Evolutionary conservation across 1,140 invertebrate species (phyloP).

Genomic region (Drosophila tsacasi): DNA sequence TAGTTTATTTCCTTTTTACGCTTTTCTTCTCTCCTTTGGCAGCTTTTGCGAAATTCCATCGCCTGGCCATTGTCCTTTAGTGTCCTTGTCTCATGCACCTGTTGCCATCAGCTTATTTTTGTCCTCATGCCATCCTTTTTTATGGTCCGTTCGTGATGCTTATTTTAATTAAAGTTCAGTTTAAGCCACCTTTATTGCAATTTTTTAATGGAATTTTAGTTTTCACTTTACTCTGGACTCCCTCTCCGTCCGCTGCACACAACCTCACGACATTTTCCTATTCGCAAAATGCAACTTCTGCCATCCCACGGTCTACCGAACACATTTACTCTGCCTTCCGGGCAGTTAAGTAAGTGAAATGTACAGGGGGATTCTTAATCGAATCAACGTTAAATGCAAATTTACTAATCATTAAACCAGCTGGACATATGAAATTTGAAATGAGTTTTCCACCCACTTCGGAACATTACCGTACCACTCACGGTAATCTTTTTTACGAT

Average conservation of each 20-base stretch:
- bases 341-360: conserved; percentile 35
- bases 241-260: conserved; percentile 38
- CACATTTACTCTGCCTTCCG: conserved; percentile 12
- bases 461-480: conserved; percentile 6
- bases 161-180: conserved; percentile 48
- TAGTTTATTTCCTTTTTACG: not conserved
- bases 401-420: conserved; percentile 72
- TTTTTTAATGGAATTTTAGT: conserved; percentile 38
- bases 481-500: conserved; percentile 72
- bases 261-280: conserved; percentile 35
- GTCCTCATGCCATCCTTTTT: conserved; percentile 45
- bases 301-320: conserved; percentile 24
- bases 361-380: not conserved
- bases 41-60: conserved; percentile 21
- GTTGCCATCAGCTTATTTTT: conserved; percentile 40
- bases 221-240: conserved; percentile 35
- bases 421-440: conserved; percentile 84
- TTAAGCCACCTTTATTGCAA: conserved; percentile 36
- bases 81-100: conserved; percentile 53
- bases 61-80: conserved; percentile 43
- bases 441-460: conserved; percentile 40
- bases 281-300: conserved; percentile 32
- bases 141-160: conserved; percentile 49
- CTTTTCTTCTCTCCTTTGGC: not conserved
- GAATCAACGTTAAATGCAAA: conserved; percentile 29